These are phyloP conservation scores for Carassius carassius DNA, from an alignment of 2,113 vertebrate genomes.

Conservation along the genomic window DNA sequence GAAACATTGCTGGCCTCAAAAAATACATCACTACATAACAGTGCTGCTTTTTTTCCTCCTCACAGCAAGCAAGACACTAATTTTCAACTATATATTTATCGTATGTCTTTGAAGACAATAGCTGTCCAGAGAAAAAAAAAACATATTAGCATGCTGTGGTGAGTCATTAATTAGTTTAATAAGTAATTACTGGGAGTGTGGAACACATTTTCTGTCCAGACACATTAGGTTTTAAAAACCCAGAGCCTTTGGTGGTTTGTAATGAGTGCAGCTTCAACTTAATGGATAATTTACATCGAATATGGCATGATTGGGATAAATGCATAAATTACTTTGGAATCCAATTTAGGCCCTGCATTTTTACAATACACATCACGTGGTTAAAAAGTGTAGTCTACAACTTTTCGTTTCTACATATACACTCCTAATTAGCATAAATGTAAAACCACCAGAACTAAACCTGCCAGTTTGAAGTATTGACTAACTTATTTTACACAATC, in stretches of 20 bases:
- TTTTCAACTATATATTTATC: background rate
- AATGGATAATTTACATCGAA: constrained; percentile 34
- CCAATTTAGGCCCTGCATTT: background rate
- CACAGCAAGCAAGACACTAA: background rate
- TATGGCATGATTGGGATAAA: constrained; percentile 12
- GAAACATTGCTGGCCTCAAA: background rate
- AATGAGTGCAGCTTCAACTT: background rate
- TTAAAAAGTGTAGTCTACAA: background rate
- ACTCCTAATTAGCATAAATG: background rate
- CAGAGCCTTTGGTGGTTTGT: background rate
- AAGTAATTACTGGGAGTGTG: constrained; percentile 12
- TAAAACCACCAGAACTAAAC: background rate
- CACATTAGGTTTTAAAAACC: constrained; percentile 22
- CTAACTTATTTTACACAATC: background rate
- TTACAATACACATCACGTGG: background rate
- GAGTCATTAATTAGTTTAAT: constrained; percentile 35
- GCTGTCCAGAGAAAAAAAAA: background rate
- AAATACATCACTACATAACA: background rate
- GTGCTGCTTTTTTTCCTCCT: background rate
- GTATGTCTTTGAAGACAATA: constrained; percentile 10
- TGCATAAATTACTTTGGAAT: background rate
- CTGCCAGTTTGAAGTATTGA: background rate
- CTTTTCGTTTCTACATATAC: background rate
- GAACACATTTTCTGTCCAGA: constrained; percentile 29
- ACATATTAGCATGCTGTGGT: background rate